Conservation (phyloP, 2,797 vertebrate genomes). For the Rhinichthys osculus region DNA sequence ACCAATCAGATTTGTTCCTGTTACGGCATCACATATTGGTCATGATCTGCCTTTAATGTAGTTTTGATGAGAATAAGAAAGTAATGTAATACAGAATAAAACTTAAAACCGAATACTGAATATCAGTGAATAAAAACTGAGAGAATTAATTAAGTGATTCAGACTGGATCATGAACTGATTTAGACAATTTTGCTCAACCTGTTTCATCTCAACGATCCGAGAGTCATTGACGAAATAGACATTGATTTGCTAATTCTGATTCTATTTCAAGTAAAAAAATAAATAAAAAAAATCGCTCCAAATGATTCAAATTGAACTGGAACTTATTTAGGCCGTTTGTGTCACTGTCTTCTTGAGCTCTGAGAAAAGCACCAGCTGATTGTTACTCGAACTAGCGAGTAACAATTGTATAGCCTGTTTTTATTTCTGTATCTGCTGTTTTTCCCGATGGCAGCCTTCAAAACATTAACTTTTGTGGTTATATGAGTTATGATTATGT, state of each 20-base stretch:
- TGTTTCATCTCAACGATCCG: neutral
- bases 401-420: neutral
- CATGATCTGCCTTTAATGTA: neutral
- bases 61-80: neutral
- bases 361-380: neutral
- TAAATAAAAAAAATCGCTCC: neutral
- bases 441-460: neutral
- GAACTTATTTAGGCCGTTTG: neutral
- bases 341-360: neutral
- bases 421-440: neutral
- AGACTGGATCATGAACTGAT: neutral
- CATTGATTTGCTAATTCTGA: neutral
- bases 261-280: too few species aligned
- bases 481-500: neutral
- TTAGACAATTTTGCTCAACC: neutral
- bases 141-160: neutral
- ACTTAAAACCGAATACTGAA: neutral
- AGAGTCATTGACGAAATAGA: neutral
- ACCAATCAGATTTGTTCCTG: conserved; percentile 24
- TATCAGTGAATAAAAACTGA: neutral
- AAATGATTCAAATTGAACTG: neutral
- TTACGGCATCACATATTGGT: neutral
- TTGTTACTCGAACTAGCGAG: neutral
- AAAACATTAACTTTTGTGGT: neutral
- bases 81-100: neutral